Percentiles rank a stretch among this genome's conserved stretches.
Conservation (phyloP, 1,140 invertebrate species). For the Panonychus citri region DNA sequence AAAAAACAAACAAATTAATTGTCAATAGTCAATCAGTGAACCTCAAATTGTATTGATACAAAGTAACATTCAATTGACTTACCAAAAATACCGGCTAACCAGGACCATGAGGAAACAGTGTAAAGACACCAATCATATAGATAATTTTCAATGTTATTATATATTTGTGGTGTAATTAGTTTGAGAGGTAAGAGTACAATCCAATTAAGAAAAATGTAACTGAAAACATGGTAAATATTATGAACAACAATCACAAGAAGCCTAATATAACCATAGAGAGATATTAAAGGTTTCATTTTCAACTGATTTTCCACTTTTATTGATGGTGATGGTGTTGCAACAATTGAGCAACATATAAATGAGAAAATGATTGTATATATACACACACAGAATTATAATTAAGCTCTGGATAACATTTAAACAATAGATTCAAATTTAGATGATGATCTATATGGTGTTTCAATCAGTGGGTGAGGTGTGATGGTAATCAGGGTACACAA, state of each 20-base stretch:
- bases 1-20: neutral
- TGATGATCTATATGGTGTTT: too few species aligned
- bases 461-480: too few species aligned
- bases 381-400: too few species aligned
- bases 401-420: too few species aligned
- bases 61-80: neutral
- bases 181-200: constrained; percentile 7
- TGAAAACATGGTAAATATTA: constrained; percentile 8
- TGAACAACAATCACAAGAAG: constrained; percentile 19
- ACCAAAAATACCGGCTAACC: constrained; percentile 1
- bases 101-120: constrained; percentile 8
- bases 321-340: too few species aligned
- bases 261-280: neutral
- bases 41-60: neutral
- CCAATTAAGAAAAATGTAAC: constrained; percentile 7
- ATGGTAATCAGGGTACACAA: too few species aligned
- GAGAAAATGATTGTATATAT: too few species aligned
- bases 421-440: too few species aligned
- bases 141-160: constrained; percentile 7
- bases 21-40: neutral
- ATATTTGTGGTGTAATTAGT: constrained; percentile 1
- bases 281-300: neutral
- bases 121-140: constrained; percentile 10
- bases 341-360: too few species aligned
- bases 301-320: too few species aligned